A percentile compares a stretch with the other conserved stretches of the same genome.
These are phyloP conservation scores for Orthonyx spaldingii DNA, from an alignment of 2,113 vertebrate genomes.

Conservation along the genomic window DNA sequence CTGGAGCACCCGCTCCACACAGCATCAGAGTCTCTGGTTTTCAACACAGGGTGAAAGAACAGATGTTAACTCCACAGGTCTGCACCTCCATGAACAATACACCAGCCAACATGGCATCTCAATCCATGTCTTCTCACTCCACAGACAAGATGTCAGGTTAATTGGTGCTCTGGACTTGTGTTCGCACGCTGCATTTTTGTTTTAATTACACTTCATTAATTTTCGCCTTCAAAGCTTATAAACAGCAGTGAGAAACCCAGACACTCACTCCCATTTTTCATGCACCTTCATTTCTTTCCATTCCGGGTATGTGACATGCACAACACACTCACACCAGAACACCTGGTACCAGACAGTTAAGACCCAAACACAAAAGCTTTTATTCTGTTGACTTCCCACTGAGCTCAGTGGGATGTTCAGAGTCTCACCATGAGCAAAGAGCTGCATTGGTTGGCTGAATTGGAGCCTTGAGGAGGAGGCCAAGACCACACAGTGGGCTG, in stretches of 20 bases:
- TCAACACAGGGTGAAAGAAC: neutral
- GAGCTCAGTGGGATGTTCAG: neutral
- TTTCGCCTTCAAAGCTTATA: neutral
- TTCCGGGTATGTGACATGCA: accelerated
- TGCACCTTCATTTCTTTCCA: neutral
- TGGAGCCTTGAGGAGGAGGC: neutral
- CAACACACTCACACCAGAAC: neutral
- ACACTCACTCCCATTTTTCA: neutral
- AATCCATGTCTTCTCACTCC: neutral
- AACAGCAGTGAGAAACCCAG: neutral
- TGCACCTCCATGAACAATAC: accelerated
- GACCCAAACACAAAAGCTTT: neutral
- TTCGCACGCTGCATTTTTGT: neutral
- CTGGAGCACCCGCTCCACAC: neutral
- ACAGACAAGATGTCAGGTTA: neutral
- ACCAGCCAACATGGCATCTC: neutral
- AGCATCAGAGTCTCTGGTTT: neutral
- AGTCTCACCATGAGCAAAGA: neutral
- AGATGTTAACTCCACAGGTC: neutral
- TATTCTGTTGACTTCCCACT: neutral
- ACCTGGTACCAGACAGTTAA: neutral
- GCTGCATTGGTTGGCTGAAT: neutral
- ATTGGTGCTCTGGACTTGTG: neutral
- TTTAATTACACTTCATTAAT: neutral
- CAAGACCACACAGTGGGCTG: neutral